Evolutionary conservation across 1,140 invertebrate genomes (phyloP).

Genomic region (Stratiolaelaps scimitus): DNA sequence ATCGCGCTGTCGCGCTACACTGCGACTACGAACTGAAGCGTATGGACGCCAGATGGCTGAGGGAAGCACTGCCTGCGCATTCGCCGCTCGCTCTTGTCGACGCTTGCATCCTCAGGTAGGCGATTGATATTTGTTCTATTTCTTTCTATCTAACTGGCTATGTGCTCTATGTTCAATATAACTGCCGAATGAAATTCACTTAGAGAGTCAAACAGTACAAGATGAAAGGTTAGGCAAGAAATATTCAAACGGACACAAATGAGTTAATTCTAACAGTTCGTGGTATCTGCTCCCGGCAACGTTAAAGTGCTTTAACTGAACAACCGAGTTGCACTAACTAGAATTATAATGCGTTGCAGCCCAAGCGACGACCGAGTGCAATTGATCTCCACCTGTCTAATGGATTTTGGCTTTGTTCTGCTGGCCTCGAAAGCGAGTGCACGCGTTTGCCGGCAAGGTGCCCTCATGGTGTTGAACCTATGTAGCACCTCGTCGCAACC

Average conservation of each 20-base stretch:
- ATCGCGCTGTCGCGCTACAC: background rate
- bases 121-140: too few relatives aligned
- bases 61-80: background rate
- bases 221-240: too few relatives aligned
- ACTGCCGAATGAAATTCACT: too few relatives aligned
- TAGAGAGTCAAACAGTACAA: too few relatives aligned
- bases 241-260: too few relatives aligned
- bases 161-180: too few relatives aligned
- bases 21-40: conserved; percentile 25
- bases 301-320: too few relatives aligned
- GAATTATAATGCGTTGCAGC: background rate
- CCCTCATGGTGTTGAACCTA: conserved; percentile 3
- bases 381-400: background rate
- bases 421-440: background rate
- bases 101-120: conserved; percentile 18
- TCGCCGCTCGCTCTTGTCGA: conserved; percentile 10
- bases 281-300: too few relatives aligned
- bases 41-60: conserved; percentile 3
- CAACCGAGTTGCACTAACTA: too few relatives aligned
- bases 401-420: conserved; percentile 18
- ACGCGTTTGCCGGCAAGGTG: conserved; percentile 3
- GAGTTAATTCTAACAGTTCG: too few relatives aligned
- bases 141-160: too few relatives aligned
- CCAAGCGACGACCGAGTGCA: conserved; percentile 3
- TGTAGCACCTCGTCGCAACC: conserved; percentile 16